Evolutionary conservation across 2,113 vertebrate species (phyloP), one percentile per base, ranked within the genome.

Genomic region (Columbina picui): DNA sequence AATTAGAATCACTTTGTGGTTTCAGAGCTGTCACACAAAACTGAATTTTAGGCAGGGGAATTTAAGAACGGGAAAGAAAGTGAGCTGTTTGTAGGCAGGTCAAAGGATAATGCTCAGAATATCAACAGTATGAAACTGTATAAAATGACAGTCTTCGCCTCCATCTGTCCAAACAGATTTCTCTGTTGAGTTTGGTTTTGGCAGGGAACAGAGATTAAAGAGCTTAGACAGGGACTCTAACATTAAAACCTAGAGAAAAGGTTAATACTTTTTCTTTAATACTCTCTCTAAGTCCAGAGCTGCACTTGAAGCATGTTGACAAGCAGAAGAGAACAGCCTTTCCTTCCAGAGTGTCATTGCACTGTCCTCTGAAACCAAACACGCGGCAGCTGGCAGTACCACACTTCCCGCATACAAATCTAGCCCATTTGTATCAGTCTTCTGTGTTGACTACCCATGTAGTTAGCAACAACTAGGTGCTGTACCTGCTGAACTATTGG

Each of bases 151-250:
- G 79, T 14, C 67, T 93, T 73, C 77, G 71, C 67, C 36, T 88
- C 94, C 90, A 90, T 93, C 85, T 92, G 94, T 80, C 90, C 80
- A 81, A 95, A 87, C 52, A 88, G 57, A 94, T 83, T 88, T 80
- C 68, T 83, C 19, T 53, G 36, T 36, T 45, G 53, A 73, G 36
- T 59, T 81, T 75, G 52, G 56, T 67, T 94, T 84, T 55, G 84
- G 41, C 92, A 93, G 52, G 26, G 23, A 84, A 84, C 45, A 84
- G 61, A 85, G 36, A 92, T 81, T 81, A 81, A 90, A 87, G 47
- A 87, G 12, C 26, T 94, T 53, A 89, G 55, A 74, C 25, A 67
- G 60, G 11, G 29, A 38, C 55, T 74, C 30, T 34, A 49, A 36
- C 34, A 84, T 78, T 68, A 78, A 93, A 94, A 78, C 8, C 20